Conservation (phyloP, 1,140 invertebrate genomes). For the Panagrolaimus sp. region DNA sequence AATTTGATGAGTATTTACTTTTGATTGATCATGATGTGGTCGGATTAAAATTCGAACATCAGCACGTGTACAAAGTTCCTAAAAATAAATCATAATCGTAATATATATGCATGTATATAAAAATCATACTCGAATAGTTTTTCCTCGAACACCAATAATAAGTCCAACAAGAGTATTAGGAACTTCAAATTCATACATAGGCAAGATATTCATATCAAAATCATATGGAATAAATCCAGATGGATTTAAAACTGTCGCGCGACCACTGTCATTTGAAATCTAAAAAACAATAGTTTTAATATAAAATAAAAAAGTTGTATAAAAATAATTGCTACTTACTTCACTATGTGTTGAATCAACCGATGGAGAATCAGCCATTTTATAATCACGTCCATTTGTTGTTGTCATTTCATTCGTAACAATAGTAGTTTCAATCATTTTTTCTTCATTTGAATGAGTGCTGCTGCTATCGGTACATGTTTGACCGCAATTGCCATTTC, state of each 20-base stretch:
- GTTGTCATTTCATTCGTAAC: slow-evolving; percentile 15
- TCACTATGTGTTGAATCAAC: slow-evolving; percentile 41
- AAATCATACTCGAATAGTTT: slow-evolving; percentile 51
- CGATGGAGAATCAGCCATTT: slow-evolving; percentile 39
- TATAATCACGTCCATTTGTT: slow-evolving; percentile 30
- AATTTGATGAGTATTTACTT: slow-evolving; percentile 55
- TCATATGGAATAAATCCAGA: slow-evolving; percentile 41
- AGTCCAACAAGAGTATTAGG: slow-evolving; percentile 59
- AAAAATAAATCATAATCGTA: slow-evolving; percentile 23
- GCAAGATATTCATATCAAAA: slow-evolving; percentile 24
- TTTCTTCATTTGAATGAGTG: not conserved
- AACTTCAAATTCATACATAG: slow-evolving; percentile 59
- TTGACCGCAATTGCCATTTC: not conserved
- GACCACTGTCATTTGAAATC: slow-evolving; percentile 47
- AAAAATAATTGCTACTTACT: slow-evolving; percentile 18
- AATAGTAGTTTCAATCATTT: not conserved
- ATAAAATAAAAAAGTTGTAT: slow-evolving; percentile 15
- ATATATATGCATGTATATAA: not conserved
- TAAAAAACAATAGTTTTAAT: slow-evolving; percentile 23
- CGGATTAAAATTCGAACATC: slow-evolving; percentile 56
- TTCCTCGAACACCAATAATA: slow-evolving; percentile 56
- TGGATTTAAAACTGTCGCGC: slow-evolving; percentile 35
- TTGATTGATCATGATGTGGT: slow-evolving; percentile 51
- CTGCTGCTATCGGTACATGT: not conserved
- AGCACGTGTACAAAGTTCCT: slow-evolving; percentile 55